Percentiles rank a stretch among this genome's conserved stretches.
Conservation (phyloP, 1,140 invertebrate species). For the Diorhabda elongata region DNA sequence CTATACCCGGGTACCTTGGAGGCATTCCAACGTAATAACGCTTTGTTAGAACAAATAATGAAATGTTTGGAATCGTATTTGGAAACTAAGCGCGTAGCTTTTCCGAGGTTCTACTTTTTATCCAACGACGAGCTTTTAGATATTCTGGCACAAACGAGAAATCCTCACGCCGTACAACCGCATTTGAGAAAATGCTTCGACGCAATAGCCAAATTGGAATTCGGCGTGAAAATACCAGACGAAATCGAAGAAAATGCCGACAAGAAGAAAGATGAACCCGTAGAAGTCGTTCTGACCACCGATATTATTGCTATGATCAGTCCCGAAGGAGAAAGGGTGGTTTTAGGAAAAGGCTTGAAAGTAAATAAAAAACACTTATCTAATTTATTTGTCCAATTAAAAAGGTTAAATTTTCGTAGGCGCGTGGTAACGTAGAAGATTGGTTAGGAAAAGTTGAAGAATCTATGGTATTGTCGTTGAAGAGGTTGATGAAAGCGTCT, state of each 20-base stretch:
- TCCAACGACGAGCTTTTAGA: slow-evolving; percentile 92
- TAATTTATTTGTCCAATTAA: too few relatives aligned
- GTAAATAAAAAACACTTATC: too few relatives aligned
- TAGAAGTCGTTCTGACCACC: slow-evolving; percentile 55
- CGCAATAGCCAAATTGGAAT: slow-evolving; percentile 74
- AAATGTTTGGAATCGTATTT: slow-evolving; percentile 77
- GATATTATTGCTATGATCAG: slow-evolving; percentile 84
- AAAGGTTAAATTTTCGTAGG: slow-evolving; percentile 46
- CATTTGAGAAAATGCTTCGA: slow-evolving; percentile 89
- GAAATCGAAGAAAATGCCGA: slow-evolving; percentile 6
- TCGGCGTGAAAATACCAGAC: slow-evolving; percentile 58
- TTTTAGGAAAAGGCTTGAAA: slow-evolving; percentile 68
- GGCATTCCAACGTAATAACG: slow-evolving; percentile 69
- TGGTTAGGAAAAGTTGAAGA: slow-evolving; percentile 85
- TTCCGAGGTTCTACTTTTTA: slow-evolving; percentile 88
- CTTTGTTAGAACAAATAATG: slow-evolving; percentile 73
- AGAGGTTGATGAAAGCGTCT: slow-evolving; percentile 67
- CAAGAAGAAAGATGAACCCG: slow-evolving; percentile 29
- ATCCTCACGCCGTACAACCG: slow-evolving; percentile 82
- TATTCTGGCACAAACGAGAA: slow-evolving; percentile 78
- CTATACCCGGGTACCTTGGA: slow-evolving; percentile 65
- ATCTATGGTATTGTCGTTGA: slow-evolving; percentile 74
- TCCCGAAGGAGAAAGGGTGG: slow-evolving; percentile 76
- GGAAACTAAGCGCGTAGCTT: slow-evolving; percentile 85
- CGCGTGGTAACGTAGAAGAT: slow-evolving; percentile 82